phyloP scores from a whole-genome alignment of 2,888 invertebrate species.

The Teleogryllus oceanicus region DNA sequence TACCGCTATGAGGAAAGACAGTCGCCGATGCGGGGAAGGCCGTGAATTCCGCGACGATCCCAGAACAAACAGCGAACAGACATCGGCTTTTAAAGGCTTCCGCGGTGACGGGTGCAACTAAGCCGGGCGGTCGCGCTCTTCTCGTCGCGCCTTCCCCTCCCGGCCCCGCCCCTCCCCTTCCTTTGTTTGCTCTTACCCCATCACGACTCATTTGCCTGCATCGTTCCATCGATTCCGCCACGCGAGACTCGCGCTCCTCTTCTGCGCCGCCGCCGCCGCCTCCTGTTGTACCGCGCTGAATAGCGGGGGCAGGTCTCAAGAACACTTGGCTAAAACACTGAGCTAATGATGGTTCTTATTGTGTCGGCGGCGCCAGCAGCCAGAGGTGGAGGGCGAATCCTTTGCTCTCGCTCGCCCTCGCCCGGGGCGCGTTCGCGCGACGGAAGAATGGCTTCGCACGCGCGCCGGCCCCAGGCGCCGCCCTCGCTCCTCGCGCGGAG shows the following conservation, averaged over 20 bases:
- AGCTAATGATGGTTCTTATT: not conserved
- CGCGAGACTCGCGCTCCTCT: too few species aligned
- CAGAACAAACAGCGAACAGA: not conserved
- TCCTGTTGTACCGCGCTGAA: not conserved
- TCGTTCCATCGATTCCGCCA: constrained; percentile 23
- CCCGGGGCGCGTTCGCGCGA: not conserved
- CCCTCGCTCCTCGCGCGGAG: too few species aligned
- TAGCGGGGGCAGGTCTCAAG: constrained; percentile 1
- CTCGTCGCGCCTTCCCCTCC: not conserved
- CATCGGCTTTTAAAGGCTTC: constrained; percentile 2
- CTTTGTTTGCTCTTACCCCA: constrained; percentile 33
- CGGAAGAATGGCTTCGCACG: not conserved
- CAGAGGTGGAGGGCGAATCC: too few species aligned
- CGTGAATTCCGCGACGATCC: not conserved
- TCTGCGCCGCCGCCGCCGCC: too few species aligned
- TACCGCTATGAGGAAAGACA: not conserved
- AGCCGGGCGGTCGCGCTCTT: not conserved
- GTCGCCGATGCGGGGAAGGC: not conserved
- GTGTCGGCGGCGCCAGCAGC: too few species aligned
- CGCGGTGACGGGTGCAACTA: not conserved
- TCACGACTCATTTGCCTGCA: constrained; percentile 33
- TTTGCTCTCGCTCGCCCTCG: too few species aligned
- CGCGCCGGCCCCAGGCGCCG: too few species aligned
- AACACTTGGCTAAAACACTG: constrained; percentile 6
- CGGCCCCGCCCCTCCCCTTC: constrained; percentile 3